These are phyloP conservation scores for Coregonus ussuriensis DNA, from an alignment of 2,797 vertebrate species.

Conservation along the genomic window DNA sequence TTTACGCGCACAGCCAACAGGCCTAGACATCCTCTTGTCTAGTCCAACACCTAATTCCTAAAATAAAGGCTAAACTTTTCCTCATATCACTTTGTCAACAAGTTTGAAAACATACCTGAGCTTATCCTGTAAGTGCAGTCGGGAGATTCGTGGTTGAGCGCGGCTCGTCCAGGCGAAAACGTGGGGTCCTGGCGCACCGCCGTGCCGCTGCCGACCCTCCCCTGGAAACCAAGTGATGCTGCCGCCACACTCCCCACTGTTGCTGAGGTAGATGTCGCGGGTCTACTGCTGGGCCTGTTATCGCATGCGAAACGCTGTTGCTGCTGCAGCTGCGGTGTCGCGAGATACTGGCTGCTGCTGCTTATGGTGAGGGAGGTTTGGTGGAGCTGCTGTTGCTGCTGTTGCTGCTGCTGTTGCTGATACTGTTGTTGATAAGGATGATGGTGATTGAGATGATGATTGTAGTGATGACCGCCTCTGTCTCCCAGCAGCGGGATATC, in stretches of 20 bases:
- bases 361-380: conserved; percentile 66
- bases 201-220: conserved; percentile 55
- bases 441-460: conserved; percentile 66
- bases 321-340: conserved; percentile 52
- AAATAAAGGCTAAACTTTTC: neutral
- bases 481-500: conserved; percentile 86
- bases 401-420: conserved; percentile 65
- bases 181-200: conserved; percentile 65
- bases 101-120: conserved; percentile 81
- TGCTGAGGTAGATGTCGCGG: conserved; percentile 78
- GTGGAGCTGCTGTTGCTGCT: conserved; percentile 64
- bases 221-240: conserved; percentile 61
- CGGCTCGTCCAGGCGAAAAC: conserved; percentile 64
- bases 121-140: conserved; percentile 86
- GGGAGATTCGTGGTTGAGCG: conserved; percentile 58
- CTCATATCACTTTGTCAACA: conserved; percentile 36
- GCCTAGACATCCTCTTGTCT: neutral
- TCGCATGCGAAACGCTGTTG: conserved; percentile 73
- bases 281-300: conserved; percentile 80
- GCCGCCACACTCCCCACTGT: conserved; percentile 64
- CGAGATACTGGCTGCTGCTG: conserved; percentile 72
- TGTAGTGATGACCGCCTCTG: conserved; percentile 75
- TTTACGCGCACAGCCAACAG: neutral
- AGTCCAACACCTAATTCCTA: neutral
- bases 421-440: conserved; percentile 71